These are phyloP conservation scores for Urocyon cinereoargenteus DNA, from an alignment of 2,797 vertebrate species.

Conservation along the genomic window DNA sequence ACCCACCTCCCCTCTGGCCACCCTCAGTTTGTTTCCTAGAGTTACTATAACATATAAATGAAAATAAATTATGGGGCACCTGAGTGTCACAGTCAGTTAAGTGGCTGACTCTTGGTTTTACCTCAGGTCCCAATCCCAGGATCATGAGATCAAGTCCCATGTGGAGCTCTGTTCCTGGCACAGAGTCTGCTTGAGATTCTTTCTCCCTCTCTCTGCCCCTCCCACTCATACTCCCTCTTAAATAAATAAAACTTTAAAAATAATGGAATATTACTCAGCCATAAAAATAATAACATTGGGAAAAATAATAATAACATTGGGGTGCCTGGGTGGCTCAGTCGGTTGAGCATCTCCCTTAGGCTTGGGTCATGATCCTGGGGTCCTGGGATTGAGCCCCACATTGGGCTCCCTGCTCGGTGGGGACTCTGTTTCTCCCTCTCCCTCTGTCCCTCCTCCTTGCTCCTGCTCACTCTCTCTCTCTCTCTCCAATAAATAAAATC, in stretches of 20 bases:
- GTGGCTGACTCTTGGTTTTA: no score
- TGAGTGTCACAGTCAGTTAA: neutral
- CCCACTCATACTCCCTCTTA: neutral
- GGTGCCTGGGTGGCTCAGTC: no score
- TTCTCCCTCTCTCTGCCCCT: neutral
- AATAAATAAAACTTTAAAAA: neutral
- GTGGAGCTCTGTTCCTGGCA: neutral
- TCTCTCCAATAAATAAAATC: no score
- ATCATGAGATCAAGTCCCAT: neutral
- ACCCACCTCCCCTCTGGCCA: neutral
- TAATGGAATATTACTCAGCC: neutral
- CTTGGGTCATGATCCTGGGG: no score
- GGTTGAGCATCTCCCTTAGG: no score
- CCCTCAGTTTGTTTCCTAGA: neutral
- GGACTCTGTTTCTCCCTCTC: no score
- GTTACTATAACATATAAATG: neutral
- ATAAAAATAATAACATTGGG: neutral
- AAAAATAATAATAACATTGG: no score
- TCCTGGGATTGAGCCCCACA: no score
- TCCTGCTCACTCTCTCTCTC: no score
- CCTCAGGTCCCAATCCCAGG: neutral
- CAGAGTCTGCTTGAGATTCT: no score
- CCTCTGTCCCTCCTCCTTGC: no score
- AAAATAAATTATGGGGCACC: neutral
- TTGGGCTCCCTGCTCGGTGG: no score